phyloP scores from a whole-genome alignment of 2,888 invertebrate species.

The Pristionchus japonicus region DNA sequence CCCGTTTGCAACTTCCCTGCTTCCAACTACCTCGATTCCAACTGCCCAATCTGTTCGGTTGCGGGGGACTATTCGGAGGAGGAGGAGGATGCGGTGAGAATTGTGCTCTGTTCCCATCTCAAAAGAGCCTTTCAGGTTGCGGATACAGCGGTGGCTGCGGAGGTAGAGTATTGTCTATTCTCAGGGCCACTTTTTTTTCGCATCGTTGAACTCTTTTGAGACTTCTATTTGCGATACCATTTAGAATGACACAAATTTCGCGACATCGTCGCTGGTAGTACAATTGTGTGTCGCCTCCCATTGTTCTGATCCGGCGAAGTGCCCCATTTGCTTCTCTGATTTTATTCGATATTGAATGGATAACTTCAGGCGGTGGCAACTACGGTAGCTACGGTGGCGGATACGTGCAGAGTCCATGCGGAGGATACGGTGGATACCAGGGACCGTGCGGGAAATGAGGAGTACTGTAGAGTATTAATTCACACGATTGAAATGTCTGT shows the following conservation, averaged over 20 bases:
- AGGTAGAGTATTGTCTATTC: no score
- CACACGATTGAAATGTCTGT: no score
- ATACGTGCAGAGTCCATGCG: not conserved
- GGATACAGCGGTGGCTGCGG: not conserved
- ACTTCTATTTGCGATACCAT: no score
- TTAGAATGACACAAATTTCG: no score
- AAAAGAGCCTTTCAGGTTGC: not conserved
- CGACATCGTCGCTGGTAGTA: no score
- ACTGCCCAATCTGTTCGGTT: not conserved
- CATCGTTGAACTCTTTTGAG: no score
- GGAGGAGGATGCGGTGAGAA: not conserved
- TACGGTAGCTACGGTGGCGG: conserved; percentile 28
- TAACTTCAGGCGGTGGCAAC: not conserved
- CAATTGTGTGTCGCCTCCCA: no score
- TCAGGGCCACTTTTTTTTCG: no score
- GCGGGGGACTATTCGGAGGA: not conserved
- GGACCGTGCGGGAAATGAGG: not conserved
- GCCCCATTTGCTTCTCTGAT: not conserved
- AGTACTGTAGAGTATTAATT: no score
- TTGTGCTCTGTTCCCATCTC: not conserved
- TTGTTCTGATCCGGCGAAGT: no score
- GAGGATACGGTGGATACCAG: not conserved
- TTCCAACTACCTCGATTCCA: not conserved
- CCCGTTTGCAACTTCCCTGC: not conserved
- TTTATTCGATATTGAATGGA: not conserved